A percentile compares a stretch with the other conserved stretches of the same genome.
These are phyloP conservation scores for Chironomus tentans DNA, from an alignment of 2,888 invertebrate genomes.

Conservation along the genomic window DNA sequence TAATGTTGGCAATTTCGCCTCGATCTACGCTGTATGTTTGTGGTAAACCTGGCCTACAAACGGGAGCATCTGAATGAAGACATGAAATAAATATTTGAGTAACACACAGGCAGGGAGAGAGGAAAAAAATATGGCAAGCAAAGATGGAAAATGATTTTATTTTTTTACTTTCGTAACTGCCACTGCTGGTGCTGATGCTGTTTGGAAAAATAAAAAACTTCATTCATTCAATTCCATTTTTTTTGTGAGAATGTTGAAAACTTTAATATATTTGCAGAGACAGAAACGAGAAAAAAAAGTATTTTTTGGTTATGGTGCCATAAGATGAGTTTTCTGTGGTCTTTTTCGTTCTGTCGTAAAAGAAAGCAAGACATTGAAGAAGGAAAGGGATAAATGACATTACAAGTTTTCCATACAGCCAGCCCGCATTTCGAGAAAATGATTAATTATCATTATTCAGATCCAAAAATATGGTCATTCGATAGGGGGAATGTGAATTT, in stretches of 20 bases:
- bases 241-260: background rate
- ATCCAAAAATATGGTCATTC: no score
- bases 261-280: background rate
- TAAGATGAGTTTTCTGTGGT: background rate
- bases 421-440: background rate
- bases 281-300: background rate
- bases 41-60: constrained; percentile 53
- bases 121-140: background rate
- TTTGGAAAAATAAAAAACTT: no score
- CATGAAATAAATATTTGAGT: no score
- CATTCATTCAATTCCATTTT: no score
- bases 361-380: background rate
- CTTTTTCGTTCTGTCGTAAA: background rate
- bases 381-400: background rate
- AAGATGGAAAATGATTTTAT: no score
- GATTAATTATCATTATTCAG: background rate
- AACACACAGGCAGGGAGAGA: background rate
- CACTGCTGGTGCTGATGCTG: no score
- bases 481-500: no score
- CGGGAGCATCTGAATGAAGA: constrained; percentile 49
- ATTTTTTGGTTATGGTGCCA: background rate
- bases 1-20: constrained; percentile 54
- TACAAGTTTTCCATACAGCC: background rate
- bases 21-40: constrained; percentile 56
- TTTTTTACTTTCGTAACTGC: no score